These are phyloP conservation scores for Sesamia nonagrioides DNA, from an alignment of 1,140 invertebrate species.

Conservation along the genomic window DNA sequence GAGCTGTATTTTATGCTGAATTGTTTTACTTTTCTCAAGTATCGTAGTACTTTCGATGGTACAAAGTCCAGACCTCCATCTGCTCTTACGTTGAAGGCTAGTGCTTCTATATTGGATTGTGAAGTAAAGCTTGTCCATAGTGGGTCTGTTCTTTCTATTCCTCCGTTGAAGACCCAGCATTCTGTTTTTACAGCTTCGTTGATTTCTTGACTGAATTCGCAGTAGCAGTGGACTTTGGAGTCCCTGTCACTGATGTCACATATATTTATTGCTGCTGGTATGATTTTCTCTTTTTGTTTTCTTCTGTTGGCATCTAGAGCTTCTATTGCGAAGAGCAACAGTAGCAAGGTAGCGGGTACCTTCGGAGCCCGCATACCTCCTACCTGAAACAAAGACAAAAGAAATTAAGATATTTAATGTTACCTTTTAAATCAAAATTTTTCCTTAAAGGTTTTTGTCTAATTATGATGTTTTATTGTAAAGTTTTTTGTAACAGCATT, in stretches of 20 bases:
- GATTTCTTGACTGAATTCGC: conserved; percentile 79
- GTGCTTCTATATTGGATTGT: conserved; percentile 90
- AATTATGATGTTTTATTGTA: neutral
- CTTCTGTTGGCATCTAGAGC: conserved; percentile 80
- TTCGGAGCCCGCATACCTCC: conserved; percentile 83
- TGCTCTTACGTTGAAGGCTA: conserved; percentile 91
- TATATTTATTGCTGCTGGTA: conserved; percentile 75
- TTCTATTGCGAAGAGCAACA: conserved; percentile 82
- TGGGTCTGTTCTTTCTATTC: conserved; percentile 89
- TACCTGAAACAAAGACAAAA: conserved; percentile 76
- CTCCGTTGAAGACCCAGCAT: conserved; percentile 91
- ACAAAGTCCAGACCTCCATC: conserved; percentile 90
- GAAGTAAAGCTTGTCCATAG: conserved; percentile 92
- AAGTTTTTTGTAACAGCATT: neutral
- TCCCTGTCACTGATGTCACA: conserved; percentile 84
- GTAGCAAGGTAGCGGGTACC: conserved; percentile 83
- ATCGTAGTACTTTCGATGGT: conserved; percentile 90
- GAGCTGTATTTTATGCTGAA: conserved; percentile 91
- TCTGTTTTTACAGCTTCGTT: conserved; percentile 85
- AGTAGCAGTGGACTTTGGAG: conserved; percentile 86
- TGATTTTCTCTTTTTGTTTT: conserved; percentile 78
- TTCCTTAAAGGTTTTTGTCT: conserved; percentile 3
- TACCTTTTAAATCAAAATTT: conserved; percentile 22
- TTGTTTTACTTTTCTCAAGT: conserved; percentile 89
- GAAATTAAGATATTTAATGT: conserved; percentile 38